phyloP scores from a whole-genome alignment of 35 echinoderm and acorn worm species.

The Nesometra sesokonis region DNA sequence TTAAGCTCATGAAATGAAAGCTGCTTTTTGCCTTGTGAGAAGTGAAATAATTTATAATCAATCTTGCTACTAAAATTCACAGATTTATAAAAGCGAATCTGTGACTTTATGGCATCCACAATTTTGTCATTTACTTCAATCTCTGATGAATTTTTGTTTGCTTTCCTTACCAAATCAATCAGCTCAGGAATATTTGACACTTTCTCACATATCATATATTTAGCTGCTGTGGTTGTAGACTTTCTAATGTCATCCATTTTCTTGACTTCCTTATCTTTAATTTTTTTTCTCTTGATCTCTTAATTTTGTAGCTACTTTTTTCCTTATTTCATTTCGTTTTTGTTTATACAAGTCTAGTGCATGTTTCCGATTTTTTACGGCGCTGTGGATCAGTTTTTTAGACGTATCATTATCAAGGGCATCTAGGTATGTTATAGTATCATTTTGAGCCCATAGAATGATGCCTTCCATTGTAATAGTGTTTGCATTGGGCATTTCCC shows the following conservation, averaged over 20 bases:
- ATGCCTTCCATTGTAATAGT: slow-evolving; percentile 47
- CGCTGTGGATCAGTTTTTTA: slow-evolving; percentile 13
- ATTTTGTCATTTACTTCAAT: too few relatives aligned
- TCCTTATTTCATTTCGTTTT: background rate
- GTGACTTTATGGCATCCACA: too few relatives aligned
- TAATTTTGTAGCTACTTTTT: background rate
- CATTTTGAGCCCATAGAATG: slow-evolving; percentile 46
- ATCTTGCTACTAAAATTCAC: slow-evolving; percentile 41
- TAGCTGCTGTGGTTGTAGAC: background rate
- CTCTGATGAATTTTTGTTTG: too few relatives aligned
- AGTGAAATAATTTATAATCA: slow-evolving; percentile 18
- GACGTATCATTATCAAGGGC: slow-evolving; percentile 4
- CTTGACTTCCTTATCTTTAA: slow-evolving; percentile 2
- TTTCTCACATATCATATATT: too few relatives aligned
- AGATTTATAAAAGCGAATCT: slow-evolving; percentile 16
- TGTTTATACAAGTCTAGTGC: background rate
- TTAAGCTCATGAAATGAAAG: slow-evolving; percentile 10
- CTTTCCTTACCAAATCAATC: too few relatives aligned
- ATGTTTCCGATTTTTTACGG: background rate
- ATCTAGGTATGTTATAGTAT: slow-evolving; percentile 31
- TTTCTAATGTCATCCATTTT: slow-evolving; percentile 16
- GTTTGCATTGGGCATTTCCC: slow-evolving; percentile 50
- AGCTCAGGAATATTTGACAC: too few relatives aligned
- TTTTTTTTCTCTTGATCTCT: background rate
- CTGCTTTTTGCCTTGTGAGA: slow-evolving; percentile 1